These are phyloP conservation scores for Hetaerina americana DNA, from an alignment of 1,140 invertebrate species.

Conservation along the genomic window DNA sequence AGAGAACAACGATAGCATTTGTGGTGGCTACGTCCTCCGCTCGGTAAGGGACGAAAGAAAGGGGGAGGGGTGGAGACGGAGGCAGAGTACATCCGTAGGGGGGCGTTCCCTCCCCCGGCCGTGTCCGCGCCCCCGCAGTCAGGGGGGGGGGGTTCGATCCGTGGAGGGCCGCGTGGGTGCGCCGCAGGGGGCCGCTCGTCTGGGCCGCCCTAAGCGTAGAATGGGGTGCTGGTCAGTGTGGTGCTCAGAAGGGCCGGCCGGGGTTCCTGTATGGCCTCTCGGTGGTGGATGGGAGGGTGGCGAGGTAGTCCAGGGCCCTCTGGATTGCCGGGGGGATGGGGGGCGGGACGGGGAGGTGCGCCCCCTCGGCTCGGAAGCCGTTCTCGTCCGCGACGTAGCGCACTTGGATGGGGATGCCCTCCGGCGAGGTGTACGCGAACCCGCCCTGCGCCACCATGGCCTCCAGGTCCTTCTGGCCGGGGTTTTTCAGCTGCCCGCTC, in stretches of 20 bases:
- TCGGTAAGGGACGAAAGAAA: too few species aligned
- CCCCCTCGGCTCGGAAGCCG: slow-evolving; percentile 19
- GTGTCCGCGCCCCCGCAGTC: too few species aligned
- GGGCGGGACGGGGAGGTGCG: slow-evolving; percentile 18
- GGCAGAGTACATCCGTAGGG: background rate
- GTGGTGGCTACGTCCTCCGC: too few species aligned
- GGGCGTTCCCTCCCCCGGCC: too few species aligned
- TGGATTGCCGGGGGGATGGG: slow-evolving; percentile 26
- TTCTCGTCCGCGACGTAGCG: slow-evolving; percentile 28
- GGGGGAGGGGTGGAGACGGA: background rate
- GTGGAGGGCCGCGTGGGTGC: too few species aligned
- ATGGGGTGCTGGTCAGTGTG: background rate
- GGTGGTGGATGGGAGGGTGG: background rate
- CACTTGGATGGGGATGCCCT: slow-evolving; percentile 23
- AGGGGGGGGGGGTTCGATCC: too few species aligned
- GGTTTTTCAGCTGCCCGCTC: slow-evolving; percentile 34
- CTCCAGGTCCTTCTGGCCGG: slow-evolving; percentile 28
- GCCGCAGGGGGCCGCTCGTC: too few species aligned
- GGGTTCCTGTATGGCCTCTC: background rate
- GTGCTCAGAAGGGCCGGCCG: background rate
- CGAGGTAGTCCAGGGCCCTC: slow-evolving; percentile 23
- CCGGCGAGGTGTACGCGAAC: slow-evolving; percentile 48
- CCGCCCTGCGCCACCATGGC: slow-evolving; percentile 68
- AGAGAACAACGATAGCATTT: too few species aligned
- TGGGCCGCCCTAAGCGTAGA: background rate